Conservation (phyloP, 2,888 invertebrate genomes). For the Ennomos erosarius region DNA sequence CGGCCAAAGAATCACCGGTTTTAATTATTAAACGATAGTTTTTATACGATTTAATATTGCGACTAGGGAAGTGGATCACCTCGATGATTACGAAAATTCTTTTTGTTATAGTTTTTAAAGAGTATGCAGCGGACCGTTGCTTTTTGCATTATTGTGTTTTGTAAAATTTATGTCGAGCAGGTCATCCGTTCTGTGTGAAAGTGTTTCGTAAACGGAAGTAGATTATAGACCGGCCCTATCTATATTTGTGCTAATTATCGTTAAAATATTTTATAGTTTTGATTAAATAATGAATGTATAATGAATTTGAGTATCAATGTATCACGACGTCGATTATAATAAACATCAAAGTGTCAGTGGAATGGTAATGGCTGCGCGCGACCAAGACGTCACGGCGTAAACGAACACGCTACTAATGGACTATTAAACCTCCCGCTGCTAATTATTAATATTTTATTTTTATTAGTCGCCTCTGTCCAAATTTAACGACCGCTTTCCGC, state of each 20-base stretch:
- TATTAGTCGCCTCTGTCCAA: constrained; percentile 66
- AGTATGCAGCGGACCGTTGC: constrained; percentile 64
- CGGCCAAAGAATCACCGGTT: constrained; percentile 68
- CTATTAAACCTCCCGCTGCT: constrained; percentile 71
- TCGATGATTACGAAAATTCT: constrained; percentile 76
- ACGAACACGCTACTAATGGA: constrained; percentile 70
- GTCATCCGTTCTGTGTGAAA: constrained; percentile 59
- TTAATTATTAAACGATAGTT: constrained; percentile 79
- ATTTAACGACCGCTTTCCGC: constrained; percentile 78
- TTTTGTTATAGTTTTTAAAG: constrained; percentile 76
- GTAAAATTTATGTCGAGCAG: constrained; percentile 53
- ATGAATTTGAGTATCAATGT: constrained; percentile 38
- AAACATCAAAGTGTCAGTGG: constrained; percentile 52
- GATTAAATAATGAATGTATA: constrained; percentile 36
- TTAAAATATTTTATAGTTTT: constrained; percentile 33
- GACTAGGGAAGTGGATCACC: constrained; percentile 79
- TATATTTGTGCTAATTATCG: constrained; percentile 32
- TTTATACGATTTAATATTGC: constrained; percentile 78
- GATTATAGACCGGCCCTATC: constrained; percentile 45
- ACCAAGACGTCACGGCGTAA: constrained; percentile 52
- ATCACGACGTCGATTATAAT: constrained; percentile 43
- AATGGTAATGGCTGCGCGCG: constrained; percentile 52
- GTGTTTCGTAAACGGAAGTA: constrained; percentile 58
- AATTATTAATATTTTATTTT: constrained; percentile 82
- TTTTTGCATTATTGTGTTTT: constrained; percentile 59